These are phyloP conservation scores for Radopholus similis DNA, from an alignment of 1,140 invertebrate species.

Conservation along the genomic window DNA sequence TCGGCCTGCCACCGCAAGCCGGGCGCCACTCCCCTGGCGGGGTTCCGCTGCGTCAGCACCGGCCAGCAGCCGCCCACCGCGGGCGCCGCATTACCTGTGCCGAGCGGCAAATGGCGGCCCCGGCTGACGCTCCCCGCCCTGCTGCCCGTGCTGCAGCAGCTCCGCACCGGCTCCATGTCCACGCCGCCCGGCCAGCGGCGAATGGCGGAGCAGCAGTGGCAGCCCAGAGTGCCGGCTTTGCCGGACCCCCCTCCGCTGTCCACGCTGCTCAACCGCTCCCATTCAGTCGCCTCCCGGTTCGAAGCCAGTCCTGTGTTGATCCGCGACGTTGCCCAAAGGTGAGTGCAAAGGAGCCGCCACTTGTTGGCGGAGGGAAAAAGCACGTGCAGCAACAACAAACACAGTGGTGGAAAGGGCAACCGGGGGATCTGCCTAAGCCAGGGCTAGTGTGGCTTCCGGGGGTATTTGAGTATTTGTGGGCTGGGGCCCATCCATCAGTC, in stretches of 20 bases:
- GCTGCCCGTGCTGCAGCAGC: neutral
- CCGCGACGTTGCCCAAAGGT: constrained; percentile 1
- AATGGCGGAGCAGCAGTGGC: neutral
- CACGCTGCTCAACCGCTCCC: neutral
- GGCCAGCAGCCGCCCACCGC: neutral
- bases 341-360: neutral
- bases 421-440: too few species aligned
- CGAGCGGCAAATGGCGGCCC: neutral
- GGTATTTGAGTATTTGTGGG: too few species aligned
- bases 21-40: too few species aligned
- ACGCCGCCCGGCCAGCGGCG: neutral
- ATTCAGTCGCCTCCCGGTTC: neutral
- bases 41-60: too few species aligned
- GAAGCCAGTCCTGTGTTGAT: constrained; percentile 1
- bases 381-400: too few species aligned
- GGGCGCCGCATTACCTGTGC: neutral
- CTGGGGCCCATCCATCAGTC: too few species aligned
- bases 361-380: neutral
- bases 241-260: neutral
- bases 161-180: neutral
- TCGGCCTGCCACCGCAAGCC: neutral
- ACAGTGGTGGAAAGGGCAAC: too few species aligned
- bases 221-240: neutral
- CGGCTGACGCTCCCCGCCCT: neutral
- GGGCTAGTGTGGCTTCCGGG: too few species aligned